Conservation (phyloP, 2,888 invertebrate species). For the Argyra leucocephala region DNA sequence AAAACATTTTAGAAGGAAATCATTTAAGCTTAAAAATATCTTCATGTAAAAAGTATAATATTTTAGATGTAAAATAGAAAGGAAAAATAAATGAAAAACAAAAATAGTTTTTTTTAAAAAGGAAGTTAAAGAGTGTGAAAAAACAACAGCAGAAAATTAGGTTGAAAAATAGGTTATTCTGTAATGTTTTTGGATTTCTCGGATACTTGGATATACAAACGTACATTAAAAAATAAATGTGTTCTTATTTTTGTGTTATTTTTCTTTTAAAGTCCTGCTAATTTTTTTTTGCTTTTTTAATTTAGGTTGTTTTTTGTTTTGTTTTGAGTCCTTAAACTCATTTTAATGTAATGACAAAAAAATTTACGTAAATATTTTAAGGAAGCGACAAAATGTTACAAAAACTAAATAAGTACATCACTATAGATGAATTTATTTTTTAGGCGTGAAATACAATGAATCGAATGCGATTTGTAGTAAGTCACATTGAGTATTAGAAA, state of each 20-base stretch:
- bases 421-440: too few relatives aligned
- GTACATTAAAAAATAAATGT: too few relatives aligned
- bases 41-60: too few relatives aligned
- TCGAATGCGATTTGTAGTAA: too few relatives aligned
- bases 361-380: too few relatives aligned
- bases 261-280: too few relatives aligned
- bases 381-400: not conserved
- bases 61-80: not conserved
- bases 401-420: too few relatives aligned
- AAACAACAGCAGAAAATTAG: not conserved
- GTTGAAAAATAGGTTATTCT: constrained; percentile 4
- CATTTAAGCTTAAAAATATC: not conserved
- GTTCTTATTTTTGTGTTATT: too few relatives aligned
- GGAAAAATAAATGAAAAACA: not conserved
- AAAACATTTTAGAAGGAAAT: not conserved
- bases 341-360: not conserved
- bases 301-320: not conserved
- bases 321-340: not conserved
- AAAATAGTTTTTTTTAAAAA: not conserved
- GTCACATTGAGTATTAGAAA: too few relatives aligned
- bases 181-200: not conserved
- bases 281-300: too few relatives aligned
- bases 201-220: not conserved
- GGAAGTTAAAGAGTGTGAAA: not conserved
- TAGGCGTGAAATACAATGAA: too few relatives aligned